phyloP scores from a whole-genome alignment of 92 coral and sea anemone species.

The Siderastrea siderea region DNA sequence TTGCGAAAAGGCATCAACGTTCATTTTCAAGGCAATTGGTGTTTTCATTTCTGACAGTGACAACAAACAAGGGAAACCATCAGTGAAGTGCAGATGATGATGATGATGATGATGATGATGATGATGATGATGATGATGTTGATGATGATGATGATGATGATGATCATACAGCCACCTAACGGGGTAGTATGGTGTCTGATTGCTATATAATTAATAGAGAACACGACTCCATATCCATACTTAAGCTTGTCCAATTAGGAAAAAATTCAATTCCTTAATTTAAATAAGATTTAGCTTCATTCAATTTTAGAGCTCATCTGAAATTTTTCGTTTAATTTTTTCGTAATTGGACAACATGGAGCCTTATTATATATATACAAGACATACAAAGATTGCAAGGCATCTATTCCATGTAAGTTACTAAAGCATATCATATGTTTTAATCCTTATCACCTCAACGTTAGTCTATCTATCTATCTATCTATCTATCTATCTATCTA shows the following conservation, averaged over 20 bases:
- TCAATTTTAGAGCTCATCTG: constrained; percentile 22
- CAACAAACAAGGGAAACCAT: too few species aligned
- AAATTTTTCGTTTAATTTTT: background rate
- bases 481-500: too few species aligned
- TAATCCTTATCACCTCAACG: too few species aligned
- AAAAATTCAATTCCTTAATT: too few species aligned
- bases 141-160: background rate
- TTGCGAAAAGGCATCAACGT: background rate
- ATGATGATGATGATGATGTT: background rate
- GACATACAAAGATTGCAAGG: too few species aligned
- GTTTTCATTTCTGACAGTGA: too few species aligned
- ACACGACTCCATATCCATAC: background rate
- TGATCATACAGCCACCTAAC: too few species aligned
- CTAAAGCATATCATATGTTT: constrained; percentile 27
- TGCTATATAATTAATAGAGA: background rate
- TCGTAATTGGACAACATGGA: too few species aligned
- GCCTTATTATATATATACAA: too few species aligned
- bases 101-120: background rate
- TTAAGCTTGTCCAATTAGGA: too few species aligned
- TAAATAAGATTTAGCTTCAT: constrained; percentile 8
- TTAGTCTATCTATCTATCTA: too few species aligned
- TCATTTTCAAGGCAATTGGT: background rate
- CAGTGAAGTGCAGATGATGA: background rate
- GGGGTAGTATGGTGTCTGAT: background rate
- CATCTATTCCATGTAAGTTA: constrained; percentile 8